These are phyloP conservation scores for Meloe dianella DNA, from an alignment of 2,888 invertebrate species.

Conservation along the genomic window DNA sequence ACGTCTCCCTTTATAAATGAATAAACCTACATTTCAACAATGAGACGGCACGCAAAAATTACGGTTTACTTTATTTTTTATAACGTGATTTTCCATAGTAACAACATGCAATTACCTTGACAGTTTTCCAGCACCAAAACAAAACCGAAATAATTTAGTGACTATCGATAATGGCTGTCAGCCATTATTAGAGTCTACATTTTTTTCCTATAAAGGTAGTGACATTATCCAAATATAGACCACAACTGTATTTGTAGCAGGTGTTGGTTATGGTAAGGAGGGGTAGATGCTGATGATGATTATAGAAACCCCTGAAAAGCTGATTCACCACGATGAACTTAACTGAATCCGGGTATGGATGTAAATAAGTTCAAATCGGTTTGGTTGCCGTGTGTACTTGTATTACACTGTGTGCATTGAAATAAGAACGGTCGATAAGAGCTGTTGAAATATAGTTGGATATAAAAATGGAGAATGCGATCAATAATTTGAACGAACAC, in stretches of 20 bases:
- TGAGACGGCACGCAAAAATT: neutral
- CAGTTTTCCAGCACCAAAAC: no score
- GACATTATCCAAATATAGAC: neutral
- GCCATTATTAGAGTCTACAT: no score
- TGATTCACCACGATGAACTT: no score
- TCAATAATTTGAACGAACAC: no score
- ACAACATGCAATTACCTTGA: neutral
- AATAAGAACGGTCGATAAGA: neutral
- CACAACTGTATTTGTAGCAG: slow-evolving; percentile 4
- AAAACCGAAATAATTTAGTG: no score
- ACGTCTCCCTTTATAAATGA: neutral
- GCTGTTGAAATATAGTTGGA: neutral
- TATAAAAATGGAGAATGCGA: no score
- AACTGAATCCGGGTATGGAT: no score
- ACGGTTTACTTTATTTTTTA: neutral
- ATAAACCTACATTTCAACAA: neutral
- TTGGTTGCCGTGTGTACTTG: no score
- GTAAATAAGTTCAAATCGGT: no score
- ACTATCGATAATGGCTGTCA: no score
- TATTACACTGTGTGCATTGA: no score
- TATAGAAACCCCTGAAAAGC: neutral
- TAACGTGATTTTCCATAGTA: neutral
- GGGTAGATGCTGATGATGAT: neutral
- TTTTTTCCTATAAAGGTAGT: neutral
- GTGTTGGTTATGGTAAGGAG: slow-evolving; percentile 6